Evolutionary conservation across 2,797 vertebrate species (phyloP).

Genomic region (Takifugu ocellatus): DNA sequence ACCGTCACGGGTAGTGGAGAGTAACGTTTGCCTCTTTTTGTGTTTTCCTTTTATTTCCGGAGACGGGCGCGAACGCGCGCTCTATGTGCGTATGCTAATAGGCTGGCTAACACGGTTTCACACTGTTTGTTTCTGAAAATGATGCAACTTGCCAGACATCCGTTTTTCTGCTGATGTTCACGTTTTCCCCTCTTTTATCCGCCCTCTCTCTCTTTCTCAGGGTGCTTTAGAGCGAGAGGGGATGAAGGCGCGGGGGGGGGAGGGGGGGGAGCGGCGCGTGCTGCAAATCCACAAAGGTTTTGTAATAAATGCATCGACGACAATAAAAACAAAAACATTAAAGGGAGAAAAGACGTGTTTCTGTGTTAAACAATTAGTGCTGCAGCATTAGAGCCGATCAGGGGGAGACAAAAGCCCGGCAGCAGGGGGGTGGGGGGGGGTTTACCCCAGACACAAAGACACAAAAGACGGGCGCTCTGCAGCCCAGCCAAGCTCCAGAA

Average conservation of each 20-base stretch:
- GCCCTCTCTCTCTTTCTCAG: conserved; percentile 31
- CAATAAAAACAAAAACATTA: conserved; percentile 81
- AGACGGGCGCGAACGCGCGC: conserved; percentile 62
- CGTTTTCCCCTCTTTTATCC: conserved; percentile 40
- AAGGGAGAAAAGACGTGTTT: conserved; percentile 79
- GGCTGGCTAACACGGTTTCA: conserved; percentile 74
- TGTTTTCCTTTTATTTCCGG: conserved; percentile 70
- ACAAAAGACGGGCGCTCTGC: conserved; percentile 64
- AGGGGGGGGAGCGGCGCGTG: conserved; percentile 54
- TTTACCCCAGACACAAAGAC: conserved; percentile 76
- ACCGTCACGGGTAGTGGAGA: conserved; percentile 71
- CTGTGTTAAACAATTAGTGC: conserved; percentile 82
- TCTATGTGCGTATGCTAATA: conserved; percentile 78
- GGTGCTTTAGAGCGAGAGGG: conserved; percentile 40
- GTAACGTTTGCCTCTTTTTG: conserved; percentile 64
- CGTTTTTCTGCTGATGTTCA: conserved; percentile 75
- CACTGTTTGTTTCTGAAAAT: conserved; percentile 75
- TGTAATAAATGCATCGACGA: conserved; percentile 76
- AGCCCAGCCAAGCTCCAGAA: conserved; percentile 55
- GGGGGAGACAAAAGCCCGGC: conserved; percentile 68
- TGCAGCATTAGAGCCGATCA: conserved; percentile 78
- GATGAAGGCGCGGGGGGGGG: conserved; percentile 25
- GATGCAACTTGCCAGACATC: conserved; percentile 81
- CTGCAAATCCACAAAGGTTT: conserved; percentile 77
- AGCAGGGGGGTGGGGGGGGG: conserved; percentile 70